Percentiles rank a stretch among this genome's conserved stretches.
phyloP scores from a whole-genome alignment of 2,797 vertebrate species.

The Decapterus maruadsi region DNA sequence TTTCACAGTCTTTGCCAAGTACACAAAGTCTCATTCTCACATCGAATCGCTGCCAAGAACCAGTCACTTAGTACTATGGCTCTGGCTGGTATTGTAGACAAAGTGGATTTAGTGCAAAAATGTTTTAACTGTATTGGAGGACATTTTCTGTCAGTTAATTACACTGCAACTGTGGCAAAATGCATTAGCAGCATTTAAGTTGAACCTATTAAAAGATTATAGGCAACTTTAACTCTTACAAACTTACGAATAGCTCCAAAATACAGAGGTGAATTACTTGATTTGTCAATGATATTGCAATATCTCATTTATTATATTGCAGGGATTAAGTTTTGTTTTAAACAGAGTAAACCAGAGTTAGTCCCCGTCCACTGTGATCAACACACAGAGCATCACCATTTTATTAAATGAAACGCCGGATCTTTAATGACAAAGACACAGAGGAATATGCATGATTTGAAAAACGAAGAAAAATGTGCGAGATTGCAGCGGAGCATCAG shows the following conservation, averaged over 20 bases:
- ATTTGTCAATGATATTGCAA: background rate
- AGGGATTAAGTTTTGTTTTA: too few relatives aligned
- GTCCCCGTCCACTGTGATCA: background rate
- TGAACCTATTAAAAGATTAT: slow-evolving; percentile 2
- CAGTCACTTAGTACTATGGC: slow-evolving; percentile 27
- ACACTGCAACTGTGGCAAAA: background rate
- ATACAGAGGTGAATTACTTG: background rate
- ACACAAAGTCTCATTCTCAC: slow-evolving; percentile 21
- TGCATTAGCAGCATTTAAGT: slow-evolving; percentile 1
- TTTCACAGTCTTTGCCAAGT: slow-evolving; percentile 42
- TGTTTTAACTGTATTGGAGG: slow-evolving; percentile 24
- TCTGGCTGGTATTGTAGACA: slow-evolving; percentile 12
- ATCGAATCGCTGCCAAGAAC: slow-evolving; percentile 23
- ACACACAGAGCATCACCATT: slow-evolving; percentile 9
- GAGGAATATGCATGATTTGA: slow-evolving; percentile 14
- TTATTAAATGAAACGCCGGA: slow-evolving; percentile 1
- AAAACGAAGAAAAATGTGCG: background rate
- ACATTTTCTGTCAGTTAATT: slow-evolving; percentile 41
- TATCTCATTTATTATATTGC: too few relatives aligned
- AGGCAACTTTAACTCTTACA: background rate
- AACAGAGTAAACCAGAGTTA: slow-evolving; percentile 14
- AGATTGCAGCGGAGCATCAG: slow-evolving; percentile 1
- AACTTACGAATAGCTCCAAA: slow-evolving; percentile 2
- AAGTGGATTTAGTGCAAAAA: slow-evolving; percentile 38
- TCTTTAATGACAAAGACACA: slow-evolving; percentile 22